These are phyloP conservation scores for Haliclystus octoradiatus DNA, from an alignment of 30 jellyfish, hydroid and myxozoan genomes.

Conservation along the genomic window DNA sequence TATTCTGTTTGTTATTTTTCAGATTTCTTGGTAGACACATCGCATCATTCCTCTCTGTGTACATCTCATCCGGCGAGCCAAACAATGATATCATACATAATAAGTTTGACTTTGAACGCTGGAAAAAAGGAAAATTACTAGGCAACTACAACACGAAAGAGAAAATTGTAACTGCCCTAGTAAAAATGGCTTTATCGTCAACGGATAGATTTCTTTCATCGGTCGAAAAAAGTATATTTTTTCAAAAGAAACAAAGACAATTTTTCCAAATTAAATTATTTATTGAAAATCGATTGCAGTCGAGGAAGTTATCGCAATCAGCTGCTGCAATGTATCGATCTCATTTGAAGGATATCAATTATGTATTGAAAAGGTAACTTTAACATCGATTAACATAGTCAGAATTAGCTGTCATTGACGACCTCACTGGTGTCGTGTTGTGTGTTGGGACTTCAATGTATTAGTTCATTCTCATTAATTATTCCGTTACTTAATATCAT, in stretches of 20 bases:
- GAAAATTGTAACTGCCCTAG: constrained; percentile 7
- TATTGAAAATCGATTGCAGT: constrained; percentile 8
- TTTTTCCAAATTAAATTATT: constrained; percentile 47
- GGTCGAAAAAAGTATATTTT: constrained; percentile 23
- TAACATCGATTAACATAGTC: too few species aligned
- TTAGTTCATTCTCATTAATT: too few species aligned
- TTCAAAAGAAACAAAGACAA: constrained; percentile 20
- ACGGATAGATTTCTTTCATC: constrained; percentile 3
- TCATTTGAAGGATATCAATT: neutral
- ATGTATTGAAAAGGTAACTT: neutral
- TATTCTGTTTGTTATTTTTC: too few species aligned
- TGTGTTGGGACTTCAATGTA: too few species aligned
- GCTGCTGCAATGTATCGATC: neutral
- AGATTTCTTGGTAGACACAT: constrained; percentile 61
- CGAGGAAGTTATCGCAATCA: neutral
- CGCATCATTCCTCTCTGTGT: constrained; percentile 32
- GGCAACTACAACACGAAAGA: constrained; percentile 11
- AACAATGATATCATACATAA: constrained; percentile 9
- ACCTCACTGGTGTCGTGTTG: too few species aligned
- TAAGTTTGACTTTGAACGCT: constrained; percentile 46
- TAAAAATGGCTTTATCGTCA: neutral
- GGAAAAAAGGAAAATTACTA: constrained; percentile 15
- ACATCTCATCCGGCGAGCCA: constrained; percentile 21
- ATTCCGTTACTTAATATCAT: too few species aligned
- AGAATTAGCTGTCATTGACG: too few species aligned